Conservation (phyloP, 2,113 vertebrate species). For the Procavia capensis region DNA sequence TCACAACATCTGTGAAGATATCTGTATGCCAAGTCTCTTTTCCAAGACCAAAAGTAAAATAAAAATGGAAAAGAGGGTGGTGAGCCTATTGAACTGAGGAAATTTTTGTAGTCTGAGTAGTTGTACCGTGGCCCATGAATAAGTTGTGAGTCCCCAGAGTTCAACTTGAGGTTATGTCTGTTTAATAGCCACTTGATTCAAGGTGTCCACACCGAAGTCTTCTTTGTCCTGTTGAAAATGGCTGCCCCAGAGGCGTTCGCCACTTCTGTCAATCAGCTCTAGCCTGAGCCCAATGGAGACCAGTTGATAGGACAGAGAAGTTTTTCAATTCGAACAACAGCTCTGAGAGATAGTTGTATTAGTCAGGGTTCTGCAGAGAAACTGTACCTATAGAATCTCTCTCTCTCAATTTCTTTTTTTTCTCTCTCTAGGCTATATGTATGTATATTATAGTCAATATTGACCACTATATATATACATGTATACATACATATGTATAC, state of each 20-base stretch:
- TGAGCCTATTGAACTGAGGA: neutral
- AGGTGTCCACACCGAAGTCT: neutral
- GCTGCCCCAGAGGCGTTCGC: neutral
- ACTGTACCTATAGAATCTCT: no score
- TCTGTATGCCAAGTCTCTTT: neutral
- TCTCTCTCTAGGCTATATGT: no score
- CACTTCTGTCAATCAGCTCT: neutral
- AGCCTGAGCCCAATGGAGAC: neutral
- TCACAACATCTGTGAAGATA: neutral
- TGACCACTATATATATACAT: no score
- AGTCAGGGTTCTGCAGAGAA: no score
- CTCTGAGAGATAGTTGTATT: no score
- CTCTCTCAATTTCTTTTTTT: no score
- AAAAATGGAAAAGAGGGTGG: neutral
- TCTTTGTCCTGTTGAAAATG: neutral
- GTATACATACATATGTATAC: no score
- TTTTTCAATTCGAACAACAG: neutral
- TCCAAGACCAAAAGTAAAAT: neutral
- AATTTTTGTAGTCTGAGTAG: neutral
- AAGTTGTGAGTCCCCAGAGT: neutral
- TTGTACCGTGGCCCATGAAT: neutral
- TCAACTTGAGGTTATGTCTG: neutral
- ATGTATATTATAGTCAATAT: no score
- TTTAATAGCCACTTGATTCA: neutral
- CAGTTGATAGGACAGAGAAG: neutral